A percentile compares a stretch with the other conserved stretches of the same genome.
Evolutionary conservation across 2,113 vertebrate species (phyloP).

Genomic region (Lagenorhynchus albirostris): DNA sequence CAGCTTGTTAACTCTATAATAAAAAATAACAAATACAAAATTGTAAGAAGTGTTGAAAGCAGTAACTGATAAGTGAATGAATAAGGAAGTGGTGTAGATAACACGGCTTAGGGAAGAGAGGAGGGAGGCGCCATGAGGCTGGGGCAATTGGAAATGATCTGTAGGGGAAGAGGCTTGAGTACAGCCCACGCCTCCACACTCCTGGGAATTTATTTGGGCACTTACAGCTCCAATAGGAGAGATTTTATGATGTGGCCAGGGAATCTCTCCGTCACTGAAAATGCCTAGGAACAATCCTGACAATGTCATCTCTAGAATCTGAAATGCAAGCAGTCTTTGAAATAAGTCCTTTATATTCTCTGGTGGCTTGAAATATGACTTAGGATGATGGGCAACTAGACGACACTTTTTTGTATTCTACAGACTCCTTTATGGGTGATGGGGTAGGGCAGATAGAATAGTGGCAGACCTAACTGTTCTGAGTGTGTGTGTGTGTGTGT

Average conservation of each 20-base stretch:
- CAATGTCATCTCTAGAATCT: not conserved
- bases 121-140: fast-evolving
- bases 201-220: not conserved
- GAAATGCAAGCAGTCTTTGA: not conserved
- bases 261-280: not conserved
- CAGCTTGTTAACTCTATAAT: not conserved
- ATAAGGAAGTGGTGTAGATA: too few species aligned
- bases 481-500: not conserved
- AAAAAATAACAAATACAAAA: not conserved
- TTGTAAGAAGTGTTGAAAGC: not conserved
- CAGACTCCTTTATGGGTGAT: not conserved
- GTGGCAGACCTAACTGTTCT: not conserved
- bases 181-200: too few species aligned
- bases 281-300: not conserved
- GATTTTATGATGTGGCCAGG: not conserved
- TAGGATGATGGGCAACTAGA: not conserved
- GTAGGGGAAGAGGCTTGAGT: not conserved
- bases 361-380: not conserved
- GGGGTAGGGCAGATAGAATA: too few species aligned
- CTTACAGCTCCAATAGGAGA: not conserved
- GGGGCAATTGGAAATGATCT: not conserved
- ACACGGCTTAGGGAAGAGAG: not conserved
- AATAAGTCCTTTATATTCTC: not conserved
- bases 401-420: not conserved
- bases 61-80: not conserved